Evolutionary conservation across 2,888 invertebrate genomes (phyloP).

Genomic region (Orthonevra nobilis): DNA sequence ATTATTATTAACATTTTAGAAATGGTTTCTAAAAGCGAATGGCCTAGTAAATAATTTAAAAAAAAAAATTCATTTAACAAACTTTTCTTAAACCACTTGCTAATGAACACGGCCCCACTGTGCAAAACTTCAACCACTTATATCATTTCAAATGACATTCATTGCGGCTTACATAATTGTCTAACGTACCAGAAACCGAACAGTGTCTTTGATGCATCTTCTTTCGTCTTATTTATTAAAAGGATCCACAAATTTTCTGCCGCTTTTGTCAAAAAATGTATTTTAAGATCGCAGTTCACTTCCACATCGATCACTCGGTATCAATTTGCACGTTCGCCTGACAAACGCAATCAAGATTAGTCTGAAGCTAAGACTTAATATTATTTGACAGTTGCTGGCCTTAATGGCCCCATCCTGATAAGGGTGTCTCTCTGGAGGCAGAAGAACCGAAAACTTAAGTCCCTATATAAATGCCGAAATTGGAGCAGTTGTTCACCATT

Average conservation of each 20-base stretch:
- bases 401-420: not conserved
- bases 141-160: too few species aligned
- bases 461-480: slow-evolving; percentile 15
- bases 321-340: slow-evolving; percentile 10
- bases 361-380: not conserved
- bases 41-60: too few species aligned
- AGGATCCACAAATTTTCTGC: not conserved
- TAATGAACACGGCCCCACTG: slow-evolving; percentile 5
- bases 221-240: not conserved
- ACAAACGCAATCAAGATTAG: too few species aligned
- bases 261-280: not conserved
- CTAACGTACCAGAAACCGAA: too few species aligned
- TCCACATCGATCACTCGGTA: slow-evolving; percentile 25
- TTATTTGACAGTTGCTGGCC: slow-evolving; percentile 3
- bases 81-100: too few species aligned
- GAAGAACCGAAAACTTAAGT: not conserved
- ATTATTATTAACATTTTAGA: too few species aligned
- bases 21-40: too few species aligned
- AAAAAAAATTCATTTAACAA: too few species aligned
- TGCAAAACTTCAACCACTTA: too few species aligned
- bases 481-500: slow-evolving; percentile 23
- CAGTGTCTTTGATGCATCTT: too few species aligned
- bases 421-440: not conserved
- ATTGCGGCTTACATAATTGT: too few species aligned
- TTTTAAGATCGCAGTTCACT: slow-evolving; percentile 13